Conservation (phyloP, 2,888 invertebrate genomes). For the Acrobasis consociella region DNA sequence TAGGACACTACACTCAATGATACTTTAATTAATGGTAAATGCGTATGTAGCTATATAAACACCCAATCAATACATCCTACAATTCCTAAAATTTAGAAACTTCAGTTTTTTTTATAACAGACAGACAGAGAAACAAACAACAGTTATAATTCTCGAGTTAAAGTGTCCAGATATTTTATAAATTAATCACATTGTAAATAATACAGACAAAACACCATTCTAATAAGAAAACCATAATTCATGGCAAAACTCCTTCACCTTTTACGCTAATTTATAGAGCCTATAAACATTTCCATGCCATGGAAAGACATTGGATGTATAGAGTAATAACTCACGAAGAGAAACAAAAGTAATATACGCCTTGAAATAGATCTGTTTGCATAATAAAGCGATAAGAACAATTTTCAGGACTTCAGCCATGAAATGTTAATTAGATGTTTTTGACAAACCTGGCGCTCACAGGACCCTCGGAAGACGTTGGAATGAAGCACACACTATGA, state of each 20-base stretch:
- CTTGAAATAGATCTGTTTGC: conserved; percentile 62
- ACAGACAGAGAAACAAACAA: too few species aligned
- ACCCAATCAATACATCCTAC: too few species aligned
- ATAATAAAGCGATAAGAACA: conserved; percentile 59
- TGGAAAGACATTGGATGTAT: neutral
- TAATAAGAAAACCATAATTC: neutral
- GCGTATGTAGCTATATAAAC: too few species aligned
- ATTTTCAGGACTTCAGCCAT: conserved; percentile 36
- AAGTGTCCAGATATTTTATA: neutral
- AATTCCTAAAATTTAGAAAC: too few species aligned
- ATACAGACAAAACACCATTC: neutral
- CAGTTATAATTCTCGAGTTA: neutral
- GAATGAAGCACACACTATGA: neutral
- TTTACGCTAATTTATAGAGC: neutral
- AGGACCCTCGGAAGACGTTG: conserved; percentile 23
- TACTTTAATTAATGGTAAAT: too few species aligned
- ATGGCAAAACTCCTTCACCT: neutral
- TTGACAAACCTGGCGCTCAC: conserved; percentile 43
- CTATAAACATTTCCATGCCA: neutral
- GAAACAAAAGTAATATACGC: conserved; percentile 40
- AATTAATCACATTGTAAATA: neutral
- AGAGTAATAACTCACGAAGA: neutral
- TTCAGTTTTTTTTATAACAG: too few species aligned
- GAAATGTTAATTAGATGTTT: conserved; percentile 54
- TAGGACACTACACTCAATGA: too few species aligned